A percentile compares a stretch with the other conserved stretches of the same genome.
These are phyloP conservation scores for Uria lomvia DNA, from an alignment of 2,113 vertebrate genomes.

Conservation along the genomic window DNA sequence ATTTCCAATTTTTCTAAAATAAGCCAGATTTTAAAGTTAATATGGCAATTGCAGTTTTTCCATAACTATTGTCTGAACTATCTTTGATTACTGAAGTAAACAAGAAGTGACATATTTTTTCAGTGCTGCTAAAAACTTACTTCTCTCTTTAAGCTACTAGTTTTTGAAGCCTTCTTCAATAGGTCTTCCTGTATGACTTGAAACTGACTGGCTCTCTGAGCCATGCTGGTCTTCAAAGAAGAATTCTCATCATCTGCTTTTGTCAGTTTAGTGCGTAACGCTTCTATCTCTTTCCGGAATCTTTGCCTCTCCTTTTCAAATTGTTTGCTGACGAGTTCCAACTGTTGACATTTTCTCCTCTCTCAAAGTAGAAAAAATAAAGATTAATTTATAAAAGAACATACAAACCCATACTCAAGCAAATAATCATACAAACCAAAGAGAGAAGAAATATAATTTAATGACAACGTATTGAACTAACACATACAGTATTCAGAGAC, in stretches of 20 bases:
- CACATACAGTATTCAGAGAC: background rate
- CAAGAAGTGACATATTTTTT: background rate
- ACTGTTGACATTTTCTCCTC: constrained; percentile 75
- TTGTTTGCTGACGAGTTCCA: constrained; percentile 74
- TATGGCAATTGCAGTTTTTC: background rate
- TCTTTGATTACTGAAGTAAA: background rate
- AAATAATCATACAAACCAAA: background rate
- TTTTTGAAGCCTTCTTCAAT: constrained; percentile 82
- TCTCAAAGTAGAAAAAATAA: constrained; percentile 56
- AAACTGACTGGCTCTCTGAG: constrained; percentile 87
- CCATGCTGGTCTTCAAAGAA: constrained; percentile 85
- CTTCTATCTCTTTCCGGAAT: constrained; percentile 74
- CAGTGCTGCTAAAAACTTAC: constrained; percentile 66
- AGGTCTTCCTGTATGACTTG: constrained; percentile 89
- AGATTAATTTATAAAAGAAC: background rate
- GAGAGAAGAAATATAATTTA: background rate
- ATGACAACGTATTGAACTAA: background rate
- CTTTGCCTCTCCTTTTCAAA: constrained; percentile 79
- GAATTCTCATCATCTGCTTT: constrained; percentile 84
- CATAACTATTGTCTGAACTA: background rate
- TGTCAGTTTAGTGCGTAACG: constrained; percentile 77
- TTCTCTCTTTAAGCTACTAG: constrained; percentile 82
- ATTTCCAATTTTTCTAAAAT: background rate
- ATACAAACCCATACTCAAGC: background rate
- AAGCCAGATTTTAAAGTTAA: background rate